Conservation (phyloP, 2,888 invertebrate species). For the Polydrusus cervinus region DNA sequence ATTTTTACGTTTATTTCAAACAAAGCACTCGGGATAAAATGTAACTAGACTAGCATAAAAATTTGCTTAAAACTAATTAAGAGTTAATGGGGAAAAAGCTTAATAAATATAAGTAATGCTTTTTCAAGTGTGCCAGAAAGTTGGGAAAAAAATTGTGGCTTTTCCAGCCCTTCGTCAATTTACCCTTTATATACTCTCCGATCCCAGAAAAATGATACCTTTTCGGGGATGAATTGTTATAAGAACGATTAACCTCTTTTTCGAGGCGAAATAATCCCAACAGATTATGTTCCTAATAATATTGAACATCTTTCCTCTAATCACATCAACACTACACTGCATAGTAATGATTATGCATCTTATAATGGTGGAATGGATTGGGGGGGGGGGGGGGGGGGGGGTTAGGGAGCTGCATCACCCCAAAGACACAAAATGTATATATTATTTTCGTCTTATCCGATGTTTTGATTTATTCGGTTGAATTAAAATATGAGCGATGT, state of each 20-base stretch:
- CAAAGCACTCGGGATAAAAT: too few relatives aligned
- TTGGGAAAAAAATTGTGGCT: background rate
- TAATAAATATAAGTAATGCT: slow-evolving; percentile 3
- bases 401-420: too few relatives aligned
- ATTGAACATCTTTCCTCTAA: background rate
- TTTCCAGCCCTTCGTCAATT: slow-evolving; percentile 21
- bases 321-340: too few relatives aligned
- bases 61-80: background rate
- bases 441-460: too few relatives aligned
- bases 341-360: too few relatives aligned
- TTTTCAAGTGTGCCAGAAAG: slow-evolving; percentile 5
- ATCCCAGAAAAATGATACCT: slow-evolving; percentile 21
- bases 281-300: slow-evolving; percentile 1
- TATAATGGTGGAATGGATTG: too few relatives aligned
- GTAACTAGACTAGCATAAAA: background rate
- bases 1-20: too few relatives aligned
- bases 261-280: background rate
- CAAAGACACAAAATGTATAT: too few relatives aligned
- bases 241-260: slow-evolving; percentile 12
- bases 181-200: slow-evolving; percentile 16
- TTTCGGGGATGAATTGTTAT: slow-evolving; percentile 19
- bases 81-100: background rate
- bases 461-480: too few relatives aligned
- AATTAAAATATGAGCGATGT: too few relatives aligned
- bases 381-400: too few relatives aligned